Base-by-base conservation (phyloP, 1,140 invertebrate genomes). In the Chrysomallon squamiferum region DNA sequence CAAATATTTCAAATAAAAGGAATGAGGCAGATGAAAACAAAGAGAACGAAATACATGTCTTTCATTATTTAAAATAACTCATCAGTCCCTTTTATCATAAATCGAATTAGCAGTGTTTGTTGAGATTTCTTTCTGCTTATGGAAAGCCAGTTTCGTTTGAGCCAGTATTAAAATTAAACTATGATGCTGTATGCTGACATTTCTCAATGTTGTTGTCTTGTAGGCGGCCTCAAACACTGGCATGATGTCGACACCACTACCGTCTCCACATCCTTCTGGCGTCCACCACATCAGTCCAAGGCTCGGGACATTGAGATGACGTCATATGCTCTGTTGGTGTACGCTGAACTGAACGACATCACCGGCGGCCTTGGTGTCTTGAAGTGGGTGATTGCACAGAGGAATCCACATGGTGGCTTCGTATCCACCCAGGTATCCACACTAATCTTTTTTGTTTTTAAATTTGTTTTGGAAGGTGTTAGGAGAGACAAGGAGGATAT, bases 271-370 rank as follows among this genome's bases (percentile, higher is more conserved):
- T 1, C 18, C 29, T 54, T 20, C 13, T 54, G 50, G 50, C n/a
- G 1, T 0, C 50, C 50, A 29, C 50, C 50, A 22, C 29, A 25
- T 0, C 50, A 25, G 15, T 11, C 22, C n/a, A 54, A 54, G 22
- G 50, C 92, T 7, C 88, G 92, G 5, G 93, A 95, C 72, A 90
- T 95, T 33, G 91, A 94, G 82, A 93, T 94, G 83, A 93, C 94
- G 0, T 89, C 94, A 0, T 97, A 96, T 85, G 93, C 90, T 0
- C 85, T 93, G 20, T 79, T 93, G 27, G 88, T 91, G 2, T 92
- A 11, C 88, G 66, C 78, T 32, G 68, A 60, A 2, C 68, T 69
- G 22, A 64, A 65, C 29, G 41, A 74, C 27, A 66, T 84, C 73
- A 29, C 65, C 0, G 56, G 66, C 18, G 90, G 92, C 0, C 79